Base-by-base conservation (phyloP, 2,797 vertebrate species). In the Silurus lanzhouensis region DNA sequence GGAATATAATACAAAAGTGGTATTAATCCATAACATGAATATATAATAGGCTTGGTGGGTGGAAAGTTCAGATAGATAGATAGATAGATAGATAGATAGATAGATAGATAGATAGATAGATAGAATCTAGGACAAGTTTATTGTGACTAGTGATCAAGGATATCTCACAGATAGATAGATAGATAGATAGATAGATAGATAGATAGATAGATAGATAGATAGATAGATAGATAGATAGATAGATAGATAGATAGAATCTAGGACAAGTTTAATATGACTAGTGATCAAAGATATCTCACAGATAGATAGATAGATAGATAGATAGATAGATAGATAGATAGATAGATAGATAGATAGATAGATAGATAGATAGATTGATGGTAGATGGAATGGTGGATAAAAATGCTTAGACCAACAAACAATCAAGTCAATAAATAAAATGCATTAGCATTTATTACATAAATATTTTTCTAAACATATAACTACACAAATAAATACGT, bases 51-150 rank as follows among this genome's bases (percentile, higher is more conserved):
- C 0, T 27, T 6, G 4, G n/a, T 66, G 5, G n/a, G 14, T 55
- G 22, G 15, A n/a, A 52, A 52, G 5, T 12, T 46, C 2, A 19
- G 38, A 38, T 0, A 38, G 31, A 38, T 38, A 38, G 31, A 31
- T 31, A 31, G 31, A 31, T 31, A 31, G 31, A 31, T 31, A 31
- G 31, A 31, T 31, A 25, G 64, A 66, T 27, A 66, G 64, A 66
- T 66, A 64, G 61, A 64, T 64, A 64, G 61, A 64, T 64, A 64
- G 61, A 64, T n/a, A 64, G 61, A 64, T 64, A 66, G 64, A 27
- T 27, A 66, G 64, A 27, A 27, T 31, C 31, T 31, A 31, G 31
- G 31, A 31, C 31, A 31, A 31, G 31, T 31, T 31, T 31, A 31
- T 31, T 31, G 2, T 31, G 31, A 31, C 31, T 1, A 31, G 31